These are phyloP conservation scores for Papilio glaucus DNA, from an alignment of 1,140 invertebrate genomes.

Conservation along the genomic window DNA sequence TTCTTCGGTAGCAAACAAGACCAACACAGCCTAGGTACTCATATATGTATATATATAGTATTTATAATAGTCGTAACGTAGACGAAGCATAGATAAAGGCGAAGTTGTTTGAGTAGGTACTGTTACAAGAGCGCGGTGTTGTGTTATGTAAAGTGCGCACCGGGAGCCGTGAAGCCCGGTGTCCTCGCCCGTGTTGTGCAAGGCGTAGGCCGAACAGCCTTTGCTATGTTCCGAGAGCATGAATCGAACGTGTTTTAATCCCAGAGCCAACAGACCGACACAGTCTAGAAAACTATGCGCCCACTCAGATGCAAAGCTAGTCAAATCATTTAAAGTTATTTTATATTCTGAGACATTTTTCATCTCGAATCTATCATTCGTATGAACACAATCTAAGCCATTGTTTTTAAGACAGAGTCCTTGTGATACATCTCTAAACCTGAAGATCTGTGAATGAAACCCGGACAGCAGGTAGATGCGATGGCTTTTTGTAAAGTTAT, in stretches of 20 bases:
- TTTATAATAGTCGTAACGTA: background rate
- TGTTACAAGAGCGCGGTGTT: background rate
- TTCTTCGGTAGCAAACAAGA: background rate
- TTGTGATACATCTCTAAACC: background rate
- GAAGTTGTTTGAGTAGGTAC: background rate
- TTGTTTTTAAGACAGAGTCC: background rate
- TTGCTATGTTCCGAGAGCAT: conserved; percentile 32
- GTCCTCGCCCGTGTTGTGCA: conserved; percentile 36
- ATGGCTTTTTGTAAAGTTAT: too few relatives aligned
- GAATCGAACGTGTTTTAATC: conserved; percentile 34
- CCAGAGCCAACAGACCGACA: conserved; percentile 15
- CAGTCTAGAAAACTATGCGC: conserved; percentile 29
- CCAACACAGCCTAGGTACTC: background rate
- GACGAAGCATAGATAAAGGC: conserved; percentile 6
- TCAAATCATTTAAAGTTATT: background rate
- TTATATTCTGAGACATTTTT: background rate
- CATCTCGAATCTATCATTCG: background rate
- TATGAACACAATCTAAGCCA: background rate
- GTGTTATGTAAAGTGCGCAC: conserved; percentile 25
- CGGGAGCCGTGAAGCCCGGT: conserved; percentile 28
- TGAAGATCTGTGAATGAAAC: too few relatives aligned
- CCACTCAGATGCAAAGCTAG: background rate
- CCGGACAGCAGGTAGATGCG: too few relatives aligned
- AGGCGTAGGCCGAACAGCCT: conserved; percentile 35
- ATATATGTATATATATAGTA: background rate